Evolutionary conservation across 2,888 invertebrate genomes (phyloP).

Genomic region (Drosophila melanosoma): DNA sequence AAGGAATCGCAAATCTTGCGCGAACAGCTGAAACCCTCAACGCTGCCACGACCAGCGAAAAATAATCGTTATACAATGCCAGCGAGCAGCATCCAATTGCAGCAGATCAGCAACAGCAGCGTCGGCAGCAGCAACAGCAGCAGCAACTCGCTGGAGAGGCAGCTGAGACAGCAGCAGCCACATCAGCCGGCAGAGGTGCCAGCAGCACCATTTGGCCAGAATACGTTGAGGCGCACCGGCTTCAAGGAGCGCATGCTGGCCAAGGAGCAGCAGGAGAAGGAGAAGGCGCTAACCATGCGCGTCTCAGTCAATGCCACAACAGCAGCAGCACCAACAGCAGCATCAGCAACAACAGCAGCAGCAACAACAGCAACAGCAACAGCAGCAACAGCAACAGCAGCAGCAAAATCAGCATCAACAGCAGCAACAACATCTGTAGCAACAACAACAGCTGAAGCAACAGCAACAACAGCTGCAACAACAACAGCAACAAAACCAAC

Average conservation of each 20-base stretch:
- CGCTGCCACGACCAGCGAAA: slow-evolving; percentile 71
- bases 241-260: slow-evolving; percentile 84
- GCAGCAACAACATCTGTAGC: neutral
- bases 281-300: slow-evolving; percentile 57
- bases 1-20: slow-evolving; percentile 20
- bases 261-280: slow-evolving; percentile 66
- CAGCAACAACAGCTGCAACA: slow-evolving; percentile 22
- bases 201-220: slow-evolving; percentile 85
- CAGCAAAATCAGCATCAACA: slow-evolving; percentile 9
- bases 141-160: slow-evolving; percentile 3
- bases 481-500: neutral
- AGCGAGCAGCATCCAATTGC: slow-evolving; percentile 30
- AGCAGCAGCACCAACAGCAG: slow-evolving; percentile 33
- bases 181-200: slow-evolving; percentile 34
- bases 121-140: neutral
- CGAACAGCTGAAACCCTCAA: slow-evolving; percentile 44
- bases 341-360: neutral
- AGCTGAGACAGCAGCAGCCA: neutral
- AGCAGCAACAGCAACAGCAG: neutral
- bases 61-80: slow-evolving; percentile 66
- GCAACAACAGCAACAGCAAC: neutral
- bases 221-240: slow-evolving; percentile 85
- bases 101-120: neutral
- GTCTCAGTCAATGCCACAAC: slow-evolving; percentile 52
- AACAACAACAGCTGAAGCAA: slow-evolving; percentile 1